Evolutionary conservation across 2,888 invertebrate species (phyloP).

Genomic region (Meteorus colon): DNA sequence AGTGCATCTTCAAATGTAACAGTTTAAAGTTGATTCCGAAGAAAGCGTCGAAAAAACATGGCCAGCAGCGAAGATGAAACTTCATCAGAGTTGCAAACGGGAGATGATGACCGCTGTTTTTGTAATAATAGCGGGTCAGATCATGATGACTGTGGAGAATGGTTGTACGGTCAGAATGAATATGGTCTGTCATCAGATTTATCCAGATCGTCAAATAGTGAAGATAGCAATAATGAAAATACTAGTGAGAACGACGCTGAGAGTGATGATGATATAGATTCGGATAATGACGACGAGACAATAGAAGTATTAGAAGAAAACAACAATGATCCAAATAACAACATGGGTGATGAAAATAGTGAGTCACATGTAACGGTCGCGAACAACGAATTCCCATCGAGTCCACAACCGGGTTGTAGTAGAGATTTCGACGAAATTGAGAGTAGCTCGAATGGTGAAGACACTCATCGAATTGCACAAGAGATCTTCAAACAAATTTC

Average conservation of each 20-base stretch:
- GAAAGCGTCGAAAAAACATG: no score
- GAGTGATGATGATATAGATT: background rate
- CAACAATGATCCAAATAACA: constrained; percentile 64
- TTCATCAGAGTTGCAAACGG: no score
- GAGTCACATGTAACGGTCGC: background rate
- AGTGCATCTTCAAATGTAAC: no score
- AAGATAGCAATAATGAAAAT: background rate
- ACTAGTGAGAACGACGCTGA: background rate
- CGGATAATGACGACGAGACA: constrained; percentile 14
- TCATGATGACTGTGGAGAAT: no score
- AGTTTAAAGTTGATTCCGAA: no score
- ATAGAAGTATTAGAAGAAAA: constrained; percentile 59
- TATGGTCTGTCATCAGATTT: no score
- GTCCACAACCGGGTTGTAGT: constrained; percentile 59
- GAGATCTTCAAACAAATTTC: constrained; percentile 51
- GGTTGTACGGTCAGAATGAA: no score
- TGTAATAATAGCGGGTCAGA: no score
- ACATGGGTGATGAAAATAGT: constrained; percentile 52
- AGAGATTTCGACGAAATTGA: constrained; percentile 51
- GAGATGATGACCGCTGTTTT: no score
- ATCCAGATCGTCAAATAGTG: background rate
- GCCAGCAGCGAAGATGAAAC: no score
- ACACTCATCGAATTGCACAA: constrained; percentile 35
- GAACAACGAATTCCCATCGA: constrained; percentile 29
- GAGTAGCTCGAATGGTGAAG: background rate